These are phyloP conservation scores for Pocillopora verrucosa DNA, from an alignment of 64 coral and sea anemone species.

Conservation along the genomic window DNA sequence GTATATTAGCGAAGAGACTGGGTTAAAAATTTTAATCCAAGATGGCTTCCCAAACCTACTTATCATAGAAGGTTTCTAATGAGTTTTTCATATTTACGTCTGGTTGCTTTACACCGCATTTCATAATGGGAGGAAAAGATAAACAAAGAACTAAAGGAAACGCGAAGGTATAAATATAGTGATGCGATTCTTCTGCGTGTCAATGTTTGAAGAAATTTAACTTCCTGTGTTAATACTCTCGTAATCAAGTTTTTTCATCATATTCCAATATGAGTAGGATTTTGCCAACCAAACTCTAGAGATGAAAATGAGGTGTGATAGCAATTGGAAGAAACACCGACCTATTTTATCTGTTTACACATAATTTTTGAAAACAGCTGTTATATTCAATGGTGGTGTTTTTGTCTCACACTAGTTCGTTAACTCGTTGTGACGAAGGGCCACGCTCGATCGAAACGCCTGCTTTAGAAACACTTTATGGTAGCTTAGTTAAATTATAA, in stretches of 20 bases:
- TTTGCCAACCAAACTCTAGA: too few relatives aligned
- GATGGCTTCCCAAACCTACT: neutral
- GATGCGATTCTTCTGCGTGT: neutral
- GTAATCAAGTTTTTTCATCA: too few relatives aligned
- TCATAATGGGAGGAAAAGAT: constrained; percentile 47
- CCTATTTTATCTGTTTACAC: too few relatives aligned
- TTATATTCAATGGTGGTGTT: too few relatives aligned
- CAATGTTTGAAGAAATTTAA: neutral
- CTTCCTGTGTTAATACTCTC: too few relatives aligned
- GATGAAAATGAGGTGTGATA: too few relatives aligned
- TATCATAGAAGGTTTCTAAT: neutral
- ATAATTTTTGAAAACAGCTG: too few relatives aligned
- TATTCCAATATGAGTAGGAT: too few relatives aligned
- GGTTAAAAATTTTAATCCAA: neutral
- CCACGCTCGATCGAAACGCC: neutral
- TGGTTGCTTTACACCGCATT: neutral
- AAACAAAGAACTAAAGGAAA: constrained; percentile 94
- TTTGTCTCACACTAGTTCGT: too few relatives aligned
- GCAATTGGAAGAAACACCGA: too few relatives aligned
- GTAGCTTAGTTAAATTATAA: neutral
- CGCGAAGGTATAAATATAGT: constrained; percentile 47
- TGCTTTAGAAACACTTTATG: neutral
- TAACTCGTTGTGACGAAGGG: neutral
- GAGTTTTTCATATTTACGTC: neutral
- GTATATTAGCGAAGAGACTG: neutral